Evolutionary conservation across 2,113 vertebrate genomes (phyloP).

Genomic region (Eidolon helvum): DNA sequence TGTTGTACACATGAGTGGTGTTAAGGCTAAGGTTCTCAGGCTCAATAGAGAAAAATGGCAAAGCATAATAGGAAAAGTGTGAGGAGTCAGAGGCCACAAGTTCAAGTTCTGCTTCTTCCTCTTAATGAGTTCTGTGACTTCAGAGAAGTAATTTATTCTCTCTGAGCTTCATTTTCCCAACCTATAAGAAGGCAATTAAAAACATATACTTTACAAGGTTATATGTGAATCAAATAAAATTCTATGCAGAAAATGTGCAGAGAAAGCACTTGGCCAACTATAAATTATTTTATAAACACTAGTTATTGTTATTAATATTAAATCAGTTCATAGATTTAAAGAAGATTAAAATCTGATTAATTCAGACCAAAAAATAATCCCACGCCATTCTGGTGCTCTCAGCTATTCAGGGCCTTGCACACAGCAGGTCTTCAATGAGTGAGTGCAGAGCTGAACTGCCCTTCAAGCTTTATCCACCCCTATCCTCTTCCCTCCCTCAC

Average conservation of each 20-base stretch:
- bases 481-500: not conserved
- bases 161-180: not conserved
- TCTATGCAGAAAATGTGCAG: not conserved
- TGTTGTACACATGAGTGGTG: not conserved
- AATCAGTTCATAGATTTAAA: not conserved
- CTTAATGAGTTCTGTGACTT: not conserved
- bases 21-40: not conserved
- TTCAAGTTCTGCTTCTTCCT: conserved; percentile 21
- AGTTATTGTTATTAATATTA: not conserved
- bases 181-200: not conserved
- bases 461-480: not conserved
- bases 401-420: not conserved
- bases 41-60: not conserved
- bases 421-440: not conserved
- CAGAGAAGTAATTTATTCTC: not conserved
- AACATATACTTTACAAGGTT: not conserved
- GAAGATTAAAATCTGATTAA: conserved; percentile 36
- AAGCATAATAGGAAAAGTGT: not conserved
- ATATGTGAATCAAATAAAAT: not conserved
- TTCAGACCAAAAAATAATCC: not conserved
- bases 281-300: not conserved
- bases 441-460: not conserved
- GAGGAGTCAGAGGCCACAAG: not conserved
- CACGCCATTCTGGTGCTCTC: not conserved
- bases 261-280: not conserved